phyloP scores from a whole-genome alignment of 1,140 invertebrate species.

The Sarcophaga peregrina region DNA sequence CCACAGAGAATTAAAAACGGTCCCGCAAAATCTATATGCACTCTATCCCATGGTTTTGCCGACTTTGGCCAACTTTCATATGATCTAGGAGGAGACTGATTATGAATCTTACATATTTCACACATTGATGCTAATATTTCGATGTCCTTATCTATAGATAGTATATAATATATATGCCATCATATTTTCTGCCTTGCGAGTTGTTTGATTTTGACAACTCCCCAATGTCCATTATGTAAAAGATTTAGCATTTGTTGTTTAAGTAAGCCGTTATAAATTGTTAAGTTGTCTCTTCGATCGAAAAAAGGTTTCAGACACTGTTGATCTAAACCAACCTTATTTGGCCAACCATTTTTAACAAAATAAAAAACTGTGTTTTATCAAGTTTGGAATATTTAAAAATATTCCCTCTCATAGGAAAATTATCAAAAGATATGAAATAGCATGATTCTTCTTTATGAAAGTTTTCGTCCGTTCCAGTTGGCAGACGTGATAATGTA shows the following conservation, averaged over 20 bases:
- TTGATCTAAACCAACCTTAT: too few relatives aligned
- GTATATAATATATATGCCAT: too few relatives aligned
- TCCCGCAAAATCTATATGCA: conserved; percentile 55
- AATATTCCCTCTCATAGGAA: too few relatives aligned
- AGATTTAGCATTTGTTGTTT: too few relatives aligned
- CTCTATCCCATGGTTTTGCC: conserved; percentile 51
- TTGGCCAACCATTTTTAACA: conserved; percentile 38
- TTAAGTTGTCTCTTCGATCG: too few relatives aligned
- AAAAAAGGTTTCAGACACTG: too few relatives aligned
- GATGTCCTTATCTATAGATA: too few relatives aligned
- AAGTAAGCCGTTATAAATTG: too few relatives aligned
- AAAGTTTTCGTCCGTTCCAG: too few relatives aligned
- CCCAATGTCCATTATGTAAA: conserved; percentile 63
- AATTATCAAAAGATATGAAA: too few relatives aligned
- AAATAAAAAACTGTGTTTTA: conserved; percentile 17
- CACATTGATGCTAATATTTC: too few relatives aligned
- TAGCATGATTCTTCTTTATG: too few relatives aligned
- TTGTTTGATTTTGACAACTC: conserved; percentile 65
- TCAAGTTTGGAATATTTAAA: conserved; percentile 32
- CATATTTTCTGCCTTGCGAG: conserved; percentile 61
- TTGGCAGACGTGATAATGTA: conserved; percentile 46
- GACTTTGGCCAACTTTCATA: conserved; percentile 47
- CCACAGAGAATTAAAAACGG: conserved; percentile 47
- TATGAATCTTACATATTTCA: conserved; percentile 5
- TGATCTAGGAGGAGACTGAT: background rate